Evolutionary conservation across 2,888 invertebrate genomes (phyloP), one percentile per base, ranked within the genome.

Genomic region (Lysandra bellargus): DNA sequence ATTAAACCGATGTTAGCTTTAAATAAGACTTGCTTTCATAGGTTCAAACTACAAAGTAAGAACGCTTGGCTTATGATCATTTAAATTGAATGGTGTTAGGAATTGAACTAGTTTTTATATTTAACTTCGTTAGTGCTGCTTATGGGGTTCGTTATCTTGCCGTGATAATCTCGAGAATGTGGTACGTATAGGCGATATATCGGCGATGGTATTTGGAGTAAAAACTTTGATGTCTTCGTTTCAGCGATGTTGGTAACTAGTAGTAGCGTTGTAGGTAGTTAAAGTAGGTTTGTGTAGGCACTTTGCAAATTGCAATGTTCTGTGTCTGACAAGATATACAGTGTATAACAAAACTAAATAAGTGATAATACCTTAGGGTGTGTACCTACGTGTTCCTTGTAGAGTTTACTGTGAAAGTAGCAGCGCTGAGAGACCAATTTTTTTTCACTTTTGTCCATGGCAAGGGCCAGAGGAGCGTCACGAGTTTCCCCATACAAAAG

Each of bases 101-200:
- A 74, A 17, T 40, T 44, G 9, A 74, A 23, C 23, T 40, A 74
- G 74, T 74, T 74, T 44, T 40, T 74, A n/a, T 44, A 17, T 7
- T 1, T 44, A 74, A 74, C 74, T 64, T 64, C n/a, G 37, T 40
- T 74, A n/a, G 74, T 17, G n/a, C 23, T 74, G n/a, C 40, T 37
- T 74, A 74, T 40, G 74, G 40, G n/a, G 74, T 7, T 74, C 74
- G 74, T 74, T 74, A 74, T 74, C 40, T 74, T 74, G 74, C 40
- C n/a, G n/a, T 44, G 74, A 23, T 74, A 74, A 44, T 44, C 53
- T 80, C 40, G 23, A 40, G 78, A 37, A 40, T 40, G 14, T 12
- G 64, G 53, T 57, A 30, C 64, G 61, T 61, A 64, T 30, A 12
- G 23, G 30, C 64, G 12, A 64, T 64, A 64, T 30, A 64, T 64